Percentiles rank a stretch among this genome's conserved stretches.
phyloP scores from a whole-genome alignment of 2,797 vertebrate species.

The Lepus townsendii region DNA sequence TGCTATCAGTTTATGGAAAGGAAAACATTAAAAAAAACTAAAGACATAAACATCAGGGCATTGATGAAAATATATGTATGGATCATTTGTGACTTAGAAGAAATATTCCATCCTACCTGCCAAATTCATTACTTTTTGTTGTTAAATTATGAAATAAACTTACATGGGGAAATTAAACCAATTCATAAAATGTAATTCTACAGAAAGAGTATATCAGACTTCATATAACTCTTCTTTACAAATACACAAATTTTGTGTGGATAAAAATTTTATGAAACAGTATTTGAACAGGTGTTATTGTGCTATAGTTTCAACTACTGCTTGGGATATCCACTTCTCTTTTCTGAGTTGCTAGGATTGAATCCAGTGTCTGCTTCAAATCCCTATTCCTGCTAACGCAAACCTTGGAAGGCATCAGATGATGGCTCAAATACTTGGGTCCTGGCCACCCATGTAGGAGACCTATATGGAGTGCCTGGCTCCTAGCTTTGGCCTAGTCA shows the following conservation, averaged over 20 bases:
- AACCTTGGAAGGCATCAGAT: no score
- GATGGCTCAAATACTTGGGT: no score
- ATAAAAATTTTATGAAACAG: not conserved
- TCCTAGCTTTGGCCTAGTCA: no score
- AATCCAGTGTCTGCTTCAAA: no score
- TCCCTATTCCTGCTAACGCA: no score
- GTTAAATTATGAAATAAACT: conserved; percentile 7
- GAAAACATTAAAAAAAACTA: not conserved
- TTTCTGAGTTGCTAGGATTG: no score
- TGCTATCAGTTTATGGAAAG: not conserved
- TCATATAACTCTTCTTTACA: not conserved
- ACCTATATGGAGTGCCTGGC: no score
- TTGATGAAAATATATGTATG: not conserved
- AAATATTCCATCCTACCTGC: not conserved
- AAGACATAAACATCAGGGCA: not conserved
- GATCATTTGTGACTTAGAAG: not conserved
- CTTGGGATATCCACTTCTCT: no score
- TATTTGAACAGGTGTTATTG: not conserved
- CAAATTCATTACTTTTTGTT: not conserved
- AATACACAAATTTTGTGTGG: not conserved
- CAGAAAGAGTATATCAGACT: not conserved
- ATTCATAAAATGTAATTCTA: not conserved
- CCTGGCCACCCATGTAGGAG: no score
- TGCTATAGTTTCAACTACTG: no score
- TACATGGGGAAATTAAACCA: conserved; percentile 24